Evolutionary conservation across 2,113 vertebrate species (phyloP).

Genomic region (Trematocara macrostoma): DNA sequence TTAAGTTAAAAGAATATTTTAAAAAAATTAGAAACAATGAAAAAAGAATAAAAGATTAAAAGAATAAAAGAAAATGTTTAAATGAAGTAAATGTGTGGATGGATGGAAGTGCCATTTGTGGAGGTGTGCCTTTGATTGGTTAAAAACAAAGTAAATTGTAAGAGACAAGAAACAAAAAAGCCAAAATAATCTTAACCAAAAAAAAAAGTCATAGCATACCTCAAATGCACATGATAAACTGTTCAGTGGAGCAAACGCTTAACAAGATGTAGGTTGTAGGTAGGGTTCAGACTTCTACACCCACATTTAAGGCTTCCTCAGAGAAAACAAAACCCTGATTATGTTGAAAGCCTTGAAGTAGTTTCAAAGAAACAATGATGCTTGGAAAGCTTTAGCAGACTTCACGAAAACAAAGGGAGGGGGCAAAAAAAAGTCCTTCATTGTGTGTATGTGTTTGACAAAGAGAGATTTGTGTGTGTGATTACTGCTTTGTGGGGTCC

Average conservation of each 20-base stretch:
- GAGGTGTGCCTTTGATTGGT: neutral
- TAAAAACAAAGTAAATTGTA: neutral
- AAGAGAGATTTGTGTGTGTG: neutral
- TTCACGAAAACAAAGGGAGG: neutral
- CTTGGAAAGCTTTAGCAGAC: neutral
- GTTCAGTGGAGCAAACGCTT: neutral
- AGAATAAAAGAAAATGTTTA: neutral
- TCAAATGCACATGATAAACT: neutral
- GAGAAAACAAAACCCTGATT: neutral
- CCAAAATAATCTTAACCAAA: neutral
- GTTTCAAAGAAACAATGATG: slow-evolving; percentile 19
- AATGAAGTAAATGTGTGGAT: neutral
- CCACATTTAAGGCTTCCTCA: neutral
- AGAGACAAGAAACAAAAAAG: neutral
- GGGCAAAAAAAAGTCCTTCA: neutral
- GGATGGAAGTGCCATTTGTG: neutral
- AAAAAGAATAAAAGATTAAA: neutral
- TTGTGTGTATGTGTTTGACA: neutral
- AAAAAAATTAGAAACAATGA: neutral
- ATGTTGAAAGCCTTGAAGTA: neutral
- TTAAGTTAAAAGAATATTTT: neutral
- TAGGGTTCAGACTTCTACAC: neutral
- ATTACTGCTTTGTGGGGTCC: neutral
- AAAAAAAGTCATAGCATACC: neutral
- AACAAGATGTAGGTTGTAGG: neutral